Percentiles rank a stretch among this genome's conserved stretches.
These are phyloP conservation scores for Ochotona curzoniae DNA, from an alignment of 2,113 vertebrate genomes.

Conservation along the genomic window DNA sequence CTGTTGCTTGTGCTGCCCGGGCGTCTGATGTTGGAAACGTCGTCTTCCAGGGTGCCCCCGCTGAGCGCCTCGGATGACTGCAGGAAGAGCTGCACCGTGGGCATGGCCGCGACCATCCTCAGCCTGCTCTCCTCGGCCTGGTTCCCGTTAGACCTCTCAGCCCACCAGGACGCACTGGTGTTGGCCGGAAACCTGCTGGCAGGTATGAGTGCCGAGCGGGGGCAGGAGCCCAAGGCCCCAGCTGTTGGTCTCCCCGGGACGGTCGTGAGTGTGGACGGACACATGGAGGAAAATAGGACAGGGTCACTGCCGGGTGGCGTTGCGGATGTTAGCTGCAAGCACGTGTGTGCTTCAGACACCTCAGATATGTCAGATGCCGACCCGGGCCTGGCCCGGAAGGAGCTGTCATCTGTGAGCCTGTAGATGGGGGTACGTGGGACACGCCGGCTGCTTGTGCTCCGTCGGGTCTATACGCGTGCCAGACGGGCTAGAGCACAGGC, in stretches of 20 bases:
- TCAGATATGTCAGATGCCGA: background rate
- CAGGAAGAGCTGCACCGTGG: conserved; percentile 90
- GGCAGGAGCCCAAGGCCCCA: background rate
- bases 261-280: too few species aligned
- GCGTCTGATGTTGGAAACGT: background rate
- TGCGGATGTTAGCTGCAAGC: rapidly evolving
- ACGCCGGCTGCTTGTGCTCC: rapidly evolving
- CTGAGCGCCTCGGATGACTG: conserved; percentile 86
- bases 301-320: too few species aligned
- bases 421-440: rapidly evolving
- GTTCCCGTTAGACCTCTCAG: conserved; percentile 97
- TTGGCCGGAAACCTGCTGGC: conserved; percentile 95
- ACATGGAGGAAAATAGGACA: too few species aligned
- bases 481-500: rapidly evolving
- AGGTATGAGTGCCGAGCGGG: conserved; percentile 83
- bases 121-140: conserved; percentile 96
- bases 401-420: background rate
- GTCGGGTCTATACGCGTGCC: too few species aligned
- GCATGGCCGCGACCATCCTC: conserved; percentile 93
- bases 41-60: conserved; percentile 88
- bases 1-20: background rate
- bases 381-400: rapidly evolving
- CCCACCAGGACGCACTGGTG: conserved; percentile 96
- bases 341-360: too few species aligned
- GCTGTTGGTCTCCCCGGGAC: background rate